Evolutionary conservation across 2,797 vertebrate genomes (phyloP), one percentile per base, ranked within the genome.

Genomic region (Enoplosus armatus): DNA sequence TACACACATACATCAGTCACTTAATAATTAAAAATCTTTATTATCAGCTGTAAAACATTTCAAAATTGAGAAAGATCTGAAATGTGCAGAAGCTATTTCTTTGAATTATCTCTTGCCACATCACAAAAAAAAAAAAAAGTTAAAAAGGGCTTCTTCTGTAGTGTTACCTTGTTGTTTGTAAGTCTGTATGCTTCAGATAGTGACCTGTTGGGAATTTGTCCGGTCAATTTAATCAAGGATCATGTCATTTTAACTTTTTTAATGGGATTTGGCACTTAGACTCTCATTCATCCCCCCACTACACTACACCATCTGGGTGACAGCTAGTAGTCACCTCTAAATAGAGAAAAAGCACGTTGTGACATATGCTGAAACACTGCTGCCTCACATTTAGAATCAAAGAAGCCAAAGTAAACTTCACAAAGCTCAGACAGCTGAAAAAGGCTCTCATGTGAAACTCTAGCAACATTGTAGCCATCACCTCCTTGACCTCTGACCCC

Each of bases 391-490:
- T 45, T 26, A 54, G 47, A 62, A 72, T 80, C 58, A 83, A 75
- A 81, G 69, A 70, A 15, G 58, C 41, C 51, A 71, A 81, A 83
- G 54, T 56, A 75, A 88, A 88, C 80, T 68, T 55, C 59, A 66
- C 72, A 84, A 69, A 72, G 80, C 59, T 29, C 0, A 1, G 48
- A 71, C 84, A 88, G 87, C 86, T 90, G 86, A 87, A 62, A 50
- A 69, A 6, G 56, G 39, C 60, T 82, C 63, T 58, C 15, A 61
- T 80, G 82, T 87, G 88, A 91, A 90, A 90, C 84, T 85, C 71
- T 56, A 90, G 82, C 67, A 74, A 83, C 82, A 67, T 33, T 87
- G 86, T 91, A 74, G 84, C 89, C 75, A 68, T 87, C 82, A 60
- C 39, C 72, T 65, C 62, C 62, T 68, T 72, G 62, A 88, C 82